A percentile compares a stretch with the other conserved stretches of the same genome.
phyloP scores from a whole-genome alignment of 1,140 invertebrate genomes.

The Drusus annulatus region DNA sequence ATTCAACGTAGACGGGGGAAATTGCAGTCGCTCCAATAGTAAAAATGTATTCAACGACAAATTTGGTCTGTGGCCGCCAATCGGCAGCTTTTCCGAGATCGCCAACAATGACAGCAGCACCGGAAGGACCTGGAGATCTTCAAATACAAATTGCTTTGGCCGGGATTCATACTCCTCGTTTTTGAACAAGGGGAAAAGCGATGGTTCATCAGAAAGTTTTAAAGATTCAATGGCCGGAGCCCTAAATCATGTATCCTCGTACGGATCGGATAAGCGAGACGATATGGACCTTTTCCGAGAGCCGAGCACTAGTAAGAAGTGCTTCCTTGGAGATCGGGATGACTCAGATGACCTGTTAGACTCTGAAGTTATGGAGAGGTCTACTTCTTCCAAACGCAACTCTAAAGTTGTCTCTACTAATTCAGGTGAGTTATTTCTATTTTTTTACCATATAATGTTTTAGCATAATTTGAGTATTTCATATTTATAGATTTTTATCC shows the following conservation, averaged over 20 bases:
- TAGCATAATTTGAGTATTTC: no score
- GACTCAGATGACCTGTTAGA: constrained; percentile 23
- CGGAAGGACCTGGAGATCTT: constrained; percentile 33
- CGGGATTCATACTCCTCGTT: constrained; percentile 29
- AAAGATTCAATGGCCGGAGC: constrained; percentile 34
- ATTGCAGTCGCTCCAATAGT: constrained; percentile 13
- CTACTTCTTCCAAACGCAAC: not conserved
- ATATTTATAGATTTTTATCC: no score
- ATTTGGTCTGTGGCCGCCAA: constrained; percentile 64
- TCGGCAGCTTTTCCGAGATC: constrained; percentile 61
- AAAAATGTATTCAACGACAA: constrained; percentile 60
- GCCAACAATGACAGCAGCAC: constrained; percentile 28
- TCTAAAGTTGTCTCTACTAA: constrained; percentile 27
- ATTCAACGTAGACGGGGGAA: constrained; percentile 31
- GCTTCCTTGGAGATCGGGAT: constrained; percentile 28
- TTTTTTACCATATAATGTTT: no score
- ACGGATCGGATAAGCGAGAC: constrained; percentile 21
- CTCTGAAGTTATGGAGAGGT: constrained; percentile 26
- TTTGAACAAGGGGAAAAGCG: constrained; percentile 3
- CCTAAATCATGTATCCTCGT: constrained; percentile 29
- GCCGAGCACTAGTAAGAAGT: constrained; percentile 29
- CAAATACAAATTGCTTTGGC: constrained; percentile 21
- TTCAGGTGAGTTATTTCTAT: constrained; percentile 12
- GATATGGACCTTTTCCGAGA: constrained; percentile 36
- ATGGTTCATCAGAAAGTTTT: constrained; percentile 30